Conservation (phyloP, 1,140 invertebrate genomes). For the Drosophila neocordata region DNA sequence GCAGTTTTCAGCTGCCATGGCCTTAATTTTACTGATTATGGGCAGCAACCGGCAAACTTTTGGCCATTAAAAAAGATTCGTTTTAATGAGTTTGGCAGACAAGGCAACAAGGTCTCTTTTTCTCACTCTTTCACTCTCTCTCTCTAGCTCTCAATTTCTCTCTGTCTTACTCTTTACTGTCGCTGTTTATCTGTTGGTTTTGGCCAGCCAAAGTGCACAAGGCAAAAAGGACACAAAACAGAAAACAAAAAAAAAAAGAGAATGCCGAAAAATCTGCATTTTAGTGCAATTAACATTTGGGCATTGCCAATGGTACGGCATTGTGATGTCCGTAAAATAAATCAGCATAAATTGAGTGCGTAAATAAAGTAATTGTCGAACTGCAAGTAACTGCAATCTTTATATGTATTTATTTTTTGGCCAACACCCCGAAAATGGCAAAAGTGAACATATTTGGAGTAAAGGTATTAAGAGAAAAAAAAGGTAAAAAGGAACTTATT, state of each 20-base stretch:
- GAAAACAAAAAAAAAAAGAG: conserved; percentile 8
- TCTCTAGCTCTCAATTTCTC: neutral
- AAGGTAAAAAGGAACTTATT: neutral
- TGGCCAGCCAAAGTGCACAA: conserved; percentile 13
- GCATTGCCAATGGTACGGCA: conserved; percentile 27
- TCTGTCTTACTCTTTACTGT: conserved; percentile 64
- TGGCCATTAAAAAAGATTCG: conserved; percentile 79
- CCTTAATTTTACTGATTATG: conserved; percentile 80
- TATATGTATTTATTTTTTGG: conserved; percentile 57
- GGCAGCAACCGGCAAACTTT: conserved; percentile 69
- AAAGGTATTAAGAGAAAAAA: neutral
- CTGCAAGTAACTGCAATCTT: conserved; percentile 34
- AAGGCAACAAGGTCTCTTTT: conserved; percentile 45
- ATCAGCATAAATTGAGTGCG: conserved; percentile 72
- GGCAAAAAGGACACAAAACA: conserved; percentile 3
- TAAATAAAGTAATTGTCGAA: conserved; percentile 76
- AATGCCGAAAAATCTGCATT: conserved; percentile 55
- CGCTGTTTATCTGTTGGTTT: conserved; percentile 68
- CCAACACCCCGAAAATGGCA: conserved; percentile 59
- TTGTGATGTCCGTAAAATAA: conserved; percentile 49
- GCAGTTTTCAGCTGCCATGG: conserved; percentile 62
- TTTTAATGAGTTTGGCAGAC: conserved; percentile 78
- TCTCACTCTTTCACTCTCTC: neutral
- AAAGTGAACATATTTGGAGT: conserved; percentile 34
- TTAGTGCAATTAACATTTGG: conserved; percentile 72